phyloP scores from a whole-genome alignment of 2,113 vertebrate species.

The Nannospalax galili region DNA sequence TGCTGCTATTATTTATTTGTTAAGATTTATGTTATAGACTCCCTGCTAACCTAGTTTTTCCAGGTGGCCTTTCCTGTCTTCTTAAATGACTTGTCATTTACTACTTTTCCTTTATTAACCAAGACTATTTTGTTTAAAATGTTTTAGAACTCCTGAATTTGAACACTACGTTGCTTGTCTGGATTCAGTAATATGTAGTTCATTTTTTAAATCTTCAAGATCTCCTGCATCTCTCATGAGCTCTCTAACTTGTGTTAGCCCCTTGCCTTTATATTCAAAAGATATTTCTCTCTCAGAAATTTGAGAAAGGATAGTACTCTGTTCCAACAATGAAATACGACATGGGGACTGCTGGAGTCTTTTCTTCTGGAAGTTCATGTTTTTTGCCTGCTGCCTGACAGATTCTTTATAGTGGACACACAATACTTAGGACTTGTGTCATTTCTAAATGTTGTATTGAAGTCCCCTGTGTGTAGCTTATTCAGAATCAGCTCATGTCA shows the following conservation, averaged over 20 bases:
- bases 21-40: slow-evolving; percentile 20
- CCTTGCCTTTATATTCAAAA: slow-evolving; percentile 2
- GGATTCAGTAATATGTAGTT: not conserved
- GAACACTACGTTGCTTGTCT: not conserved
- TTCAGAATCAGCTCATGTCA: slow-evolving; percentile 7
- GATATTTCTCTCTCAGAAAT: not conserved
- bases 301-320: not conserved
- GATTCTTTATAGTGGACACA: not conserved
- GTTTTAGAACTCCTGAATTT: not conserved
- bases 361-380: not conserved
- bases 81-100: not conserved
- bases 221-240: not conserved
- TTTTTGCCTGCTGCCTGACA: not conserved
- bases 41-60: not conserved
- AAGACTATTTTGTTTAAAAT: not conserved
- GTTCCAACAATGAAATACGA: not conserved
- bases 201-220: not conserved
- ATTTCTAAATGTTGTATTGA: slow-evolving; percentile 17
- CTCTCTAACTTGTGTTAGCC: not conserved
- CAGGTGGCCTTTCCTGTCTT: not conserved
- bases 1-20: not conserved
- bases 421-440: not conserved
- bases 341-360: not conserved
- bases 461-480: not conserved
- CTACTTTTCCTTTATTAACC: not conserved